Evolutionary conservation across 2,888 invertebrate genomes (phyloP), one percentile per base, ranked within the genome.

Genomic region (Buathra laborator): DNA sequence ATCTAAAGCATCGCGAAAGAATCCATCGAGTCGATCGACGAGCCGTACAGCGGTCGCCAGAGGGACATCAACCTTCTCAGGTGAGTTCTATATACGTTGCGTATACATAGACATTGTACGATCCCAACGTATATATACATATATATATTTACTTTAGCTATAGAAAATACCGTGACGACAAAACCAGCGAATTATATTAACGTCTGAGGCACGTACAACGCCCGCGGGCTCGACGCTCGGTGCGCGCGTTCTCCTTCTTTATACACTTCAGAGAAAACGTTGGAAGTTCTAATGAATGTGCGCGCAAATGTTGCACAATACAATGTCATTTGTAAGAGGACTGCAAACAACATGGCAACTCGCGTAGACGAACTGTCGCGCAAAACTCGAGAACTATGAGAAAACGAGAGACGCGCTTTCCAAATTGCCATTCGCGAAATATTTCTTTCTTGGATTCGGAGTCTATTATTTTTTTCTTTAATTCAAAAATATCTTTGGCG

Each of bases 1-100:
- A 94, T 95, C 95, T 85, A 96, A 95, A 87, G 94, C 95, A 7
- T 95, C 95, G 1, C 95, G 94, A 84, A 93, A 92, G 83, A 89
- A 89, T 83, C 89, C 90, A 29, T 88, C 86, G 37, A 74, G 81
- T 12, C 44, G 82, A 62, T 77, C 79, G 62, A 75, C 86, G n/a
- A 86, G 74, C 44, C 80, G 81, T 46, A 46, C 74, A 16, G 64
- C 81, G 12, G 29, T 44, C 19, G 77, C 87, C 7, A 86, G 85
- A 43, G 85, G 68, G 46, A 78, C 86, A 56, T 84, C 86, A 67
- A 80, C 74, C 59, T 74, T 82, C 16, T 74, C 80, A 66, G 88
- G 88, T 88, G 66, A 87, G 87, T 84, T 56, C 51, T 71, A 67
- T 16, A 70, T 64, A 37, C 43, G 64, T n/a, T 32, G 37, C 6